A percentile compares a stretch with the other conserved stretches of the same genome.
Conservation (phyloP, 2,797 vertebrate genomes). For the Tangara arthus region DNA sequence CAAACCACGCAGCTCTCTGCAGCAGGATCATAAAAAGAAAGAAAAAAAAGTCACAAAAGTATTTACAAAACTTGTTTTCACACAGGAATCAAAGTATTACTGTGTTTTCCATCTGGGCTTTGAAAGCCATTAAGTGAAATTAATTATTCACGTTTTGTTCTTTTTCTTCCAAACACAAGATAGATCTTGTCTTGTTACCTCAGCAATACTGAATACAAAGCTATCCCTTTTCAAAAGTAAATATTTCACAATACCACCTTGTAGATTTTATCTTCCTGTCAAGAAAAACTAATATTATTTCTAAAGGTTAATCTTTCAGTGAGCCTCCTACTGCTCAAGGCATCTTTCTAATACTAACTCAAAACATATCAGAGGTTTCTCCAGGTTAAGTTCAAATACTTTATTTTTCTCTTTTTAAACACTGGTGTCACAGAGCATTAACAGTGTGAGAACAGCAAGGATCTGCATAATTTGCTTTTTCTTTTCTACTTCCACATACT, state of each 20-base stretch:
- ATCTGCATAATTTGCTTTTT: background rate
- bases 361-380: background rate
- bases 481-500: background rate
- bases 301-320: background rate
- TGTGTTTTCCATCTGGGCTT: background rate
- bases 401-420: background rate
- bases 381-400: background rate
- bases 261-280: background rate
- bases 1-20: background rate
- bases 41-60: background rate
- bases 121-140: slow-evolving; percentile 45
- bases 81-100: background rate
- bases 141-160: slow-evolving; percentile 42
- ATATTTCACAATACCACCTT: background rate
- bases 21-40: background rate
- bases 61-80: slow-evolving; percentile 15
- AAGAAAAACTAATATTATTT: background rate
- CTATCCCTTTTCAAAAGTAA: background rate
- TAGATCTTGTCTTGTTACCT: background rate
- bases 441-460: background rate
- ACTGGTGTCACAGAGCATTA: rapidly evolving
- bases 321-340: background rate
- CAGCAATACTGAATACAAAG: background rate
- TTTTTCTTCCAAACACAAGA: background rate
- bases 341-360: background rate